A percentile compares a stretch with the other conserved stretches of the same genome.
Evolutionary conservation across 2,113 vertebrate species (phyloP).

Genomic region (Sisor rabdophorus): DNA sequence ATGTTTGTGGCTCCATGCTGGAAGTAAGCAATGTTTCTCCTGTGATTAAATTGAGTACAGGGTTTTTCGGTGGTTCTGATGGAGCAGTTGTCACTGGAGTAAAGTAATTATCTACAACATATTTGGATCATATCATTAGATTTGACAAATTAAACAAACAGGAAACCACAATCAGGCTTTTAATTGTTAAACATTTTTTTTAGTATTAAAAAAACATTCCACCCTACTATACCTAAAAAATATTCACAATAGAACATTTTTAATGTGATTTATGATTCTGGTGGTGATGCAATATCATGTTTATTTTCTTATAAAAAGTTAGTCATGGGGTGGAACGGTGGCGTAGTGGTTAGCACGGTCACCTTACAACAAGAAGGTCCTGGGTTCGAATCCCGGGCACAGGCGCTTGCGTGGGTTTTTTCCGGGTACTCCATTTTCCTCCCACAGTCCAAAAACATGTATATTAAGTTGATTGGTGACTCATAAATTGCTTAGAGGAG

Average conservation of each 20-base stretch:
- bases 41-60: neutral
- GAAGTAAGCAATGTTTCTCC: neutral
- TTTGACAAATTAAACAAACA: neutral
- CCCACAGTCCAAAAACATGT: too few species aligned
- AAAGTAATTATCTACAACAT: constrained; percentile 30
- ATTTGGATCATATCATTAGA: neutral
- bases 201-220: neutral
- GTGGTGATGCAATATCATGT: neutral
- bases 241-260: neutral
- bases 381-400: too few species aligned
- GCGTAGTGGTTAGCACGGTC: too few species aligned
- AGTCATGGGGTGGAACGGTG: too few species aligned
- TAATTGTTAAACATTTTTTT: neutral
- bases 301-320: too few species aligned
- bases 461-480: too few species aligned
- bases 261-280: neutral
- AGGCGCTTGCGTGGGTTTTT: too few species aligned
- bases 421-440: too few species aligned
- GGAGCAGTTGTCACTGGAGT: neutral
- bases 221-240: neutral
- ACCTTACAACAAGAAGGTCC: too few species aligned
- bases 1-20: neutral
- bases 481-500: too few species aligned
- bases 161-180: neutral
- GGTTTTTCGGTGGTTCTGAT: constrained; percentile 1